A percentile compares a stretch with the other conserved stretches of the same genome.
Conservation (phyloP, 2,797 vertebrate species). For the Taeniopygia guttata region DNA sequence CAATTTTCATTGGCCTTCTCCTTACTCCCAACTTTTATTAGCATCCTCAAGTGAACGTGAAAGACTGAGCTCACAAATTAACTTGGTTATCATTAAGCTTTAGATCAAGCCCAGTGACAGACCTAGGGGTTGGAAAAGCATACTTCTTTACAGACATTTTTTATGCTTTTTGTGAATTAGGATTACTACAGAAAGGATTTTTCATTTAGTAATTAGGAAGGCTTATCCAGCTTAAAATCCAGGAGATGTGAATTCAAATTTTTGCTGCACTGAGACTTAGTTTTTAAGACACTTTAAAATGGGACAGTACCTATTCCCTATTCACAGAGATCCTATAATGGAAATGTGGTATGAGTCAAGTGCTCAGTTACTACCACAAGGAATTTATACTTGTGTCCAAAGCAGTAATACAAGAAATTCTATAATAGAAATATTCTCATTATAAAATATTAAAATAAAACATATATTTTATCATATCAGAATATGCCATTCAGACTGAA, state of each 20-base stretch:
- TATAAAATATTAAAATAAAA: not conserved
- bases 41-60: not conserved
- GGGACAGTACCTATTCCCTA: not conserved
- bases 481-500: not conserved
- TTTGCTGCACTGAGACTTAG: not conserved
- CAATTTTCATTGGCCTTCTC: not conserved
- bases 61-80: not conserved
- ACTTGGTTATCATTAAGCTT: not conserved
- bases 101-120: not conserved
- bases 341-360: not conserved
- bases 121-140: not conserved
- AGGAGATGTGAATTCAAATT: not conserved
- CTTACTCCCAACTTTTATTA: not conserved
- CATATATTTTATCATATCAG: not conserved
- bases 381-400: not conserved
- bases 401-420: not conserved
- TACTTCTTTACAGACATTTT: not conserved
- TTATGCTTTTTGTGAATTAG: not conserved
- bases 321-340: not conserved
- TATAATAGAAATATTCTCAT: not conserved
- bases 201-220: not conserved
- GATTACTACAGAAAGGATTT: not conserved
- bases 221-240: not conserved
- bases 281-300: not conserved
- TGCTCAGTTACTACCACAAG: not conserved